Conservation (phyloP, 1,140 invertebrate species). For the Liolophura sinensis region DNA sequence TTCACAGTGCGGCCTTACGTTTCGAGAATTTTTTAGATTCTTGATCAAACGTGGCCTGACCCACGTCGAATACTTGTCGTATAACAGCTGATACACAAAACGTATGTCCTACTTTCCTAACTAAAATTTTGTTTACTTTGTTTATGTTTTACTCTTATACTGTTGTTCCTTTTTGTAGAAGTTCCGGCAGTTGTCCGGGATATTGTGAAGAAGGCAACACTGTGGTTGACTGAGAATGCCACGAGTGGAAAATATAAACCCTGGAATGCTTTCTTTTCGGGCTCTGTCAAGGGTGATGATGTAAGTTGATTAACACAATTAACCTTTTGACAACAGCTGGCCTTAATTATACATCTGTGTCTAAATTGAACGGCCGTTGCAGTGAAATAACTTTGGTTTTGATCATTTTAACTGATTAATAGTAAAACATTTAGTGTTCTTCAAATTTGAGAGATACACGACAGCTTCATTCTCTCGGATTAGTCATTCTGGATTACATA, state of each 20-base stretch:
- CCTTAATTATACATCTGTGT: slow-evolving; percentile 6
- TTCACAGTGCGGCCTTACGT: no score
- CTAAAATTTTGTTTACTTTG: background rate
- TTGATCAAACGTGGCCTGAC: slow-evolving; percentile 10
- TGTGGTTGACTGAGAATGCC: slow-evolving; percentile 32
- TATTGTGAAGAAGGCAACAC: slow-evolving; percentile 23
- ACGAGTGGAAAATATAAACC: slow-evolving; percentile 38
- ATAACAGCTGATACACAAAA: background rate
- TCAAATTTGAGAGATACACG: background rate
- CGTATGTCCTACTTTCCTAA: slow-evolving; percentile 5
- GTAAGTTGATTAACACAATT: slow-evolving; percentile 16
- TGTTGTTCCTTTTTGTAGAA: slow-evolving; percentile 20
- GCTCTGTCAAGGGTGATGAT: slow-evolving; percentile 37
- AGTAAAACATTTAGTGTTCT: background rate
- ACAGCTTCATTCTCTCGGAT: no score
- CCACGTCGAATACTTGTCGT: background rate
- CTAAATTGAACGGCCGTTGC: background rate
- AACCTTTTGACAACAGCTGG: slow-evolving; percentile 1
- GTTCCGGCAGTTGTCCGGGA: slow-evolving; percentile 32
- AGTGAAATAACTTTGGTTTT: slow-evolving; percentile 22
- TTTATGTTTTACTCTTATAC: no score
- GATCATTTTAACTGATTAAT: no score
- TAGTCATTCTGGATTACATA: no score
- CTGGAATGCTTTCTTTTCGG: slow-evolving; percentile 54
- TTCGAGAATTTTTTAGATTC: no score